Evolutionary conservation across 2,113 vertebrate species (phyloP).

Genomic region (Sigmodon hispidus): DNA sequence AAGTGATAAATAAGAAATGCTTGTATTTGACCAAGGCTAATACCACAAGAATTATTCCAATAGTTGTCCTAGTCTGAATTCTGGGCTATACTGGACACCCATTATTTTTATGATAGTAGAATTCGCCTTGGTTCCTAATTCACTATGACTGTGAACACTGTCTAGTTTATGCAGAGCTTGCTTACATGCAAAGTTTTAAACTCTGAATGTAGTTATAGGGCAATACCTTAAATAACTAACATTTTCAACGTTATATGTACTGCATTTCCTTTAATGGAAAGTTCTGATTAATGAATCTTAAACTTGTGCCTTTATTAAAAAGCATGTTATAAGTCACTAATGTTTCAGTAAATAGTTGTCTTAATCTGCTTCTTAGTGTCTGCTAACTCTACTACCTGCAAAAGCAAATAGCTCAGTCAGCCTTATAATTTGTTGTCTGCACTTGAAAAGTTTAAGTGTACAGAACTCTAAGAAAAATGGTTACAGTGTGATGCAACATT

Average conservation of each 20-base stretch:
- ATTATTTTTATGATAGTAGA: neutral
- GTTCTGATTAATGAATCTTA: neutral
- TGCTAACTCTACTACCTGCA: neutral
- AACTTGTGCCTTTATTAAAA: neutral
- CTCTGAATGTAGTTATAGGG: neutral
- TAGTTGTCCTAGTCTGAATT: neutral
- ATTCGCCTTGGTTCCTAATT: neutral
- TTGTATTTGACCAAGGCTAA: neutral
- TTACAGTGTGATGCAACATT: neutral
- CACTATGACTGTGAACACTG: neutral
- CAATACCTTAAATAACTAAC: neutral
- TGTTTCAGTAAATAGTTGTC: neutral
- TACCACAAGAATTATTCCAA: neutral
- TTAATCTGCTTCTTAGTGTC: neutral
- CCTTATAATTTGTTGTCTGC: neutral
- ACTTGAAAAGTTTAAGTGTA: neutral
- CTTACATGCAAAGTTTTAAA: neutral
- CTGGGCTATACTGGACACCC: neutral
- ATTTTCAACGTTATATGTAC: slow-evolving; percentile 3
- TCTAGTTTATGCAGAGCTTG: neutral
- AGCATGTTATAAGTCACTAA: neutral
- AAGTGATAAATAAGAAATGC: neutral
- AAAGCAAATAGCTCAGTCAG: neutral
- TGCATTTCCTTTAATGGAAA: neutral
- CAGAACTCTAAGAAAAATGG: neutral